Evolutionary conservation across 2,797 vertebrate species (phyloP).

Genomic region (Neosilurus hyrtlii): DNA sequence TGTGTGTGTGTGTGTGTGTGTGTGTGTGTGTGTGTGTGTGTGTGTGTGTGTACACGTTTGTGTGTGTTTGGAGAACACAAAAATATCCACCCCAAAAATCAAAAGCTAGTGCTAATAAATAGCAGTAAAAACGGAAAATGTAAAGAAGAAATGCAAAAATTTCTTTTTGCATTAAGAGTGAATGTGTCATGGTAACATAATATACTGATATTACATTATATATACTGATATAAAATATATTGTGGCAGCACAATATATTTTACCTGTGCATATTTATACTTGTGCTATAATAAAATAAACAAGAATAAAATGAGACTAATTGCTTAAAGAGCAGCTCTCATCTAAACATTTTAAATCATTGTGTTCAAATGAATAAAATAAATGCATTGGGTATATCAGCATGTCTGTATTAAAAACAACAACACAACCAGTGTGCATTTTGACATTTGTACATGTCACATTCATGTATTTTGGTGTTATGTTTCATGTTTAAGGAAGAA

Average conservation of each 20-base stretch:
- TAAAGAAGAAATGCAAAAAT: not conserved
- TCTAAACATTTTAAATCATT: too few relatives aligned
- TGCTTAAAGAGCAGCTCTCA: not conserved
- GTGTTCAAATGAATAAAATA: too few relatives aligned
- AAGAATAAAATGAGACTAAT: slow-evolving; percentile 4
- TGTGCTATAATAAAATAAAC: not conserved
- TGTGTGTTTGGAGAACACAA: slow-evolving; percentile 18
- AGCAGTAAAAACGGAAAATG: slow-evolving; percentile 4
- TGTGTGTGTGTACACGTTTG: slow-evolving; percentile 17
- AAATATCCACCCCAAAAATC: slow-evolving; percentile 74
- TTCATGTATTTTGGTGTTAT: too few relatives aligned
- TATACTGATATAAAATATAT: too few relatives aligned
- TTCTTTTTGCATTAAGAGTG: not conserved
- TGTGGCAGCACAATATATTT: too few relatives aligned
- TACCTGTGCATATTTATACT: not conserved
- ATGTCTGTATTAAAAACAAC: too few relatives aligned
- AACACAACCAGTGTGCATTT: too few relatives aligned
- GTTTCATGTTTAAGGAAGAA: too few relatives aligned
- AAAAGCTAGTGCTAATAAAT: slow-evolving; percentile 56
- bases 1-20: slow-evolving; percentile 7
- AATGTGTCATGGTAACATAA: not conserved
- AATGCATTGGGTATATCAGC: too few relatives aligned
- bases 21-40: slow-evolving; percentile 14
- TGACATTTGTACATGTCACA: too few relatives aligned
- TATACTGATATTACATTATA: too few relatives aligned